Evolutionary conservation across 2,888 invertebrate genomes (phyloP), one percentile per base, ranked within the genome.

Genomic region (Ecdyonurus torrentis): DNA sequence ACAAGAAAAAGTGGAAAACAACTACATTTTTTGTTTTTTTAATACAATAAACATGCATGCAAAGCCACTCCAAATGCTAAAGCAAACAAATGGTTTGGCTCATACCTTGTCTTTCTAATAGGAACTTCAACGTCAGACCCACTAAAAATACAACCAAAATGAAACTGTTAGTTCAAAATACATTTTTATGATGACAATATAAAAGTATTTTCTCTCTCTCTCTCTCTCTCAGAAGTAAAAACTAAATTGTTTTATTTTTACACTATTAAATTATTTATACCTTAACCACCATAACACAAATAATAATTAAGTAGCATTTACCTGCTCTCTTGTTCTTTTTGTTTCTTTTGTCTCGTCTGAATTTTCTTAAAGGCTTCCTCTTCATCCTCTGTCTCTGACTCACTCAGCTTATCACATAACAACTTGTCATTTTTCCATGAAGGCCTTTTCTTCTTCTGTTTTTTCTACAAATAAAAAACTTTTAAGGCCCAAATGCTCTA

Each of bases 361-460:
- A 67, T 68, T 58, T 66, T 66, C 1, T 65, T 58, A 64, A 64
- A 70, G 25, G 69, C 71, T 61, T 67, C 64, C 24, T 67, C 69
- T 24, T 73, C 72, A 1, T 68, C 69, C 10, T 71, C 70, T 1
- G 70, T 69, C 37, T 73, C 74, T 0, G 71, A 69, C 58, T 72
- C 71, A 1, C 71, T 70, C 3, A 74, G 66, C 59, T 65, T 67
- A 50, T 37, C 62, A 23, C 61, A 25, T 18, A 67, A 63, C 23
- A 67, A 52, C 37, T 63, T 65, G 58, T 66, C 58, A 19, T 61
- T 65, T 18, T 65, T 62, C 66, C 67, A 67, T 18, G 55, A 24
- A 2, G 52, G 15, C 25, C 15, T 37, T 15, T 37, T 37, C 20
- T 59, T 63, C 3, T 25, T 58, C 20, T 65, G 63, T 59, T 63